A percentile compares a stretch with the other conserved stretches of the same genome.
Conservation (phyloP, 2,888 invertebrate species). For the Watsonalla cultraria region DNA sequence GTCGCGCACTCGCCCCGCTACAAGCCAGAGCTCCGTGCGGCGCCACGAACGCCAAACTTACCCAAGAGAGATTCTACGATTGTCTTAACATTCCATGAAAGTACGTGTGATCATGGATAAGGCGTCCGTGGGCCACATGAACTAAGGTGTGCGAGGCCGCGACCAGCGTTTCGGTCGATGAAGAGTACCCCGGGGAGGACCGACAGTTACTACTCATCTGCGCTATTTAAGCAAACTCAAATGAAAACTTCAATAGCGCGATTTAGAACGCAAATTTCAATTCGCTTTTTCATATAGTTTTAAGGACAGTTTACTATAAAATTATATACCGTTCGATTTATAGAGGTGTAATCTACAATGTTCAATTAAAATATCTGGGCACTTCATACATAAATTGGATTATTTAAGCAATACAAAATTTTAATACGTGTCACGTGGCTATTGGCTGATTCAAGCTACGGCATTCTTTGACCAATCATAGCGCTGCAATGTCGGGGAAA, state of each 20-base stretch:
- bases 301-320: not conserved
- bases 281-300: not conserved
- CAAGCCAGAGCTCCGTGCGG: not conserved
- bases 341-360: not conserved
- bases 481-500: not conserved
- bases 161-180: slow-evolving; percentile 1
- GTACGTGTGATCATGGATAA: not conserved
- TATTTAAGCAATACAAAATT: not conserved
- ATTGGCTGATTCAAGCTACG: not conserved
- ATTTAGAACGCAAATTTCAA: not conserved
- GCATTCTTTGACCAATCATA: not conserved
- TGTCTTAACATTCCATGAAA: not conserved
- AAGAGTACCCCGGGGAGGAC: slow-evolving; percentile 1
- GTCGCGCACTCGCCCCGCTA: not conserved
- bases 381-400: not conserved
- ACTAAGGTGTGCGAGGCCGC: not conserved
- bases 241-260: not conserved
- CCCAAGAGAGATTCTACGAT: not conserved
- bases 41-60: slow-evolving; percentile 2
- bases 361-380: not conserved
- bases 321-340: not conserved
- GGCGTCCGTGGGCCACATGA: not conserved
- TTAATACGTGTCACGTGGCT: not conserved
- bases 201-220: not conserved
- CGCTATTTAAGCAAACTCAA: not conserved